Evolutionary conservation across 2,888 invertebrate species (phyloP).

Genomic region (Lasioglossum pauxillum): DNA sequence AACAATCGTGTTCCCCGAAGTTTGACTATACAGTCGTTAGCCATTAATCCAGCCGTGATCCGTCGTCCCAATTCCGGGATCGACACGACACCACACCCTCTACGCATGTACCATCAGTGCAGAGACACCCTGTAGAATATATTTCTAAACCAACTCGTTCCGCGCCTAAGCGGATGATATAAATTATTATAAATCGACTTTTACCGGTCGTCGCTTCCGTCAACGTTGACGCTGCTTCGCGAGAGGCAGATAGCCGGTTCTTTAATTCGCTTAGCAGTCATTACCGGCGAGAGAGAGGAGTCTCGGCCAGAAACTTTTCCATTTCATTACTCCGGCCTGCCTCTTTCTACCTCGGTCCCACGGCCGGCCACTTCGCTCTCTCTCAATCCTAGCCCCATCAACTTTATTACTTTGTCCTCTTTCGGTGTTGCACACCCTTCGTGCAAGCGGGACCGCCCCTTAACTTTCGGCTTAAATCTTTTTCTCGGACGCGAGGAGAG

Average conservation of each 20-base stretch:
- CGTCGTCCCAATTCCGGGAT: no score
- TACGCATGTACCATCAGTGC: no score
- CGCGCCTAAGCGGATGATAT: background rate
- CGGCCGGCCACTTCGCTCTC: constrained; percentile 26
- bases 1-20: no score
- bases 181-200: background rate
- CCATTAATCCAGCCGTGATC: no score
- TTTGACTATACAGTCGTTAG: no score
- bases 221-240: constrained; percentile 64
- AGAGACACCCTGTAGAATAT: no score
- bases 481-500: constrained; percentile 45
- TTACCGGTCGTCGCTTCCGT: constrained; percentile 60
- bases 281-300: constrained; percentile 74
- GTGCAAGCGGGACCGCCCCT: constrained; percentile 33
- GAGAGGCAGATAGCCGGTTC: constrained; percentile 75
- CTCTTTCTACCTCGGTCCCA: constrained; percentile 40
- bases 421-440: constrained; percentile 59
- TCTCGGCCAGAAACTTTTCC: constrained; percentile 81
- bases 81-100: no score
- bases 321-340: constrained; percentile 80
- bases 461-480: constrained; percentile 70
- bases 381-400: constrained; percentile 71
- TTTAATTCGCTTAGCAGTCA: constrained; percentile 83
- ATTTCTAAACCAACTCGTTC: background rate
- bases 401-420: constrained; percentile 81